Conservation (phyloP, 2,888 invertebrate species). For the Andrena flavipes region DNA sequence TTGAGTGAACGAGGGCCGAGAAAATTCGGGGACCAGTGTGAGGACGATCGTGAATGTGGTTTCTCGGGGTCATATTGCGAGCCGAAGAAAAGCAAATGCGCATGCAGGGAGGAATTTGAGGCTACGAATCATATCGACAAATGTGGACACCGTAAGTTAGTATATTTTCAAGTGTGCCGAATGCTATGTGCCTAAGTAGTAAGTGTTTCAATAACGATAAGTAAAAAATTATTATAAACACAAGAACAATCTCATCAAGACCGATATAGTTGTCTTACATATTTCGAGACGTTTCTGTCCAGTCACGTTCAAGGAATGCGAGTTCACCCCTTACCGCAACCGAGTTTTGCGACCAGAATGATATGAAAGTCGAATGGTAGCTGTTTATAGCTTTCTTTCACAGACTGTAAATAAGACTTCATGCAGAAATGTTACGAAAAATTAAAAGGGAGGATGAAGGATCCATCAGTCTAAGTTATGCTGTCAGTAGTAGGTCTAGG, state of each 20-base stretch:
- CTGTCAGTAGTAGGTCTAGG: neutral
- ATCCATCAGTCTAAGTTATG: slow-evolving; percentile 8
- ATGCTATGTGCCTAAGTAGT: neutral
- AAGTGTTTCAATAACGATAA: neutral
- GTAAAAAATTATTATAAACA: neutral
- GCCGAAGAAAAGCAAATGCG: slow-evolving; percentile 89
- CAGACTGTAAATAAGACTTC: slow-evolving; percentile 25
- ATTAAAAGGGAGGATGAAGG: slow-evolving; percentile 3
- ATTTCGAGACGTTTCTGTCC: neutral
- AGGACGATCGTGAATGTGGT: slow-evolving; percentile 89
- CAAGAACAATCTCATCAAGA: neutral
- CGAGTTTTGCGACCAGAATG: slow-evolving; percentile 43
- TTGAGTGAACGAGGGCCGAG: slow-evolving; percentile 87
- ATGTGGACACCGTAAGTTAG: slow-evolving; percentile 91
- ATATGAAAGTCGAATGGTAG: slow-evolving; percentile 34
- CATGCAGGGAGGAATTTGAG: slow-evolving; percentile 90
- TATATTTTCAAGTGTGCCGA: slow-evolving; percentile 30
- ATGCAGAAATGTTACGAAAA: neutral
- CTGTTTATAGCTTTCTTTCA: slow-evolving; percentile 29
- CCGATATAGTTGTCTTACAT: neutral
- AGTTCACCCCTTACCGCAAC: neutral
- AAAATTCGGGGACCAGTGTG: slow-evolving; percentile 92
- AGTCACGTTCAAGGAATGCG: slow-evolving; percentile 38
- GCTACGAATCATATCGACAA: slow-evolving; percentile 94
- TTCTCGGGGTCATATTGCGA: slow-evolving; percentile 92